These are phyloP conservation scores for Ormia ochracea DNA, from an alignment of 2,888 invertebrate genomes.

Conservation along the genomic window DNA sequence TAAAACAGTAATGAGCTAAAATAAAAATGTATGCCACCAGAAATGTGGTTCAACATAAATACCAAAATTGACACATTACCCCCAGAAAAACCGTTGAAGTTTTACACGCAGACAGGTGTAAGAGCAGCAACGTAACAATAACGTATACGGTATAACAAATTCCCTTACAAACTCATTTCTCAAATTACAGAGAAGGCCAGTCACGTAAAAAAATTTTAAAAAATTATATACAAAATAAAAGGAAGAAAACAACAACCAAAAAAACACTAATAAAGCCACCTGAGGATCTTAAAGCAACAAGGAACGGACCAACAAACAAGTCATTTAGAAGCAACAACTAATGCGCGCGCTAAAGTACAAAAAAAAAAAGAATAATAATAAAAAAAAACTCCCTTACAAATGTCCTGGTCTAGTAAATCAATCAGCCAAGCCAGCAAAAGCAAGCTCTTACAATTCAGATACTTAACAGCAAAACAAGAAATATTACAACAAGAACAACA, in stretches of 20 bases:
- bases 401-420: slow-evolving; percentile 69
- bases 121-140: slow-evolving; percentile 11
- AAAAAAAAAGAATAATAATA: too few relatives aligned
- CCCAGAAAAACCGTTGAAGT: slow-evolving; percentile 48
- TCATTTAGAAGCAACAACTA: slow-evolving; percentile 46
- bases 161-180: slow-evolving; percentile 27
- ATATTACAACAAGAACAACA: not conserved
- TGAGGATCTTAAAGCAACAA: slow-evolving; percentile 57
- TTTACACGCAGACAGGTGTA: slow-evolving; percentile 62
- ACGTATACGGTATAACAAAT: slow-evolving; percentile 23
- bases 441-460: not conserved
- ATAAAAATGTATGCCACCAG: slow-evolving; percentile 31
- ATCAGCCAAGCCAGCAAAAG: slow-evolving; percentile 67
- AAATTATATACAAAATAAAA: slow-evolving; percentile 10
- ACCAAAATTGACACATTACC: slow-evolving; percentile 58
- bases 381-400: slow-evolving; percentile 38
- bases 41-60: slow-evolving; percentile 54
- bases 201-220: not conserved
- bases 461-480: slow-evolving; percentile 63
- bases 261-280: slow-evolving; percentile 48
- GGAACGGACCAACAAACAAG: slow-evolving; percentile 35
- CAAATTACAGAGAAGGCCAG: slow-evolving; percentile 33
- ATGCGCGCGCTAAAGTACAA: slow-evolving; percentile 46
- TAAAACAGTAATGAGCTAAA: slow-evolving; percentile 30
- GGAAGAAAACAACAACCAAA: not conserved